Evolutionary conservation across 2,888 invertebrate genomes (phyloP), one percentile per base, ranked within the genome.

Genomic region (Tetropium fuscum): DNA sequence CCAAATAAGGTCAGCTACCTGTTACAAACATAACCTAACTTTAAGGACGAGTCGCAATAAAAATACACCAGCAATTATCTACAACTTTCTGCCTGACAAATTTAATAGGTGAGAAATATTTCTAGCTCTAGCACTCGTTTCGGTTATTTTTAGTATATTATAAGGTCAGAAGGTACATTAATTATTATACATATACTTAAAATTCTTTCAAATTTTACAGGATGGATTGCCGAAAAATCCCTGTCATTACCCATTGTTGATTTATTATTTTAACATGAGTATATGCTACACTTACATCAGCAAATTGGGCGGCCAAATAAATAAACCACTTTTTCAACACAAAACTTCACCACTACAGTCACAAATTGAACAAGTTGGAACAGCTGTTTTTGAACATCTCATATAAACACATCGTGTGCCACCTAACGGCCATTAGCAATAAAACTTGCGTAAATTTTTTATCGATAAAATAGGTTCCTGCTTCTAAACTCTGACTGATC

Each of bases 1-100:
- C 56, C 56, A 47, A 49, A 56, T 56, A 56, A 49, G 56, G 56
- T 56, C 56, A 49, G 34, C 49, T 56, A 56, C 49, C 56, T 58
- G 53, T 58, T 58, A 58, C 25, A 53, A 53, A 51, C 45, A 44
- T 53, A 51, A 53, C 58, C 53, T 58, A 43, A 51, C 36, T 49
- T 36, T 2, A 13, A 4, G 15, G 19, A 38, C n/a, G n/a, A n/a
- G n/a, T n/a, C n/a, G n/a, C n/a, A n/a, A n/a, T n/a, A n/a, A n/a
- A n/a, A n/a, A n/a, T n/a, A n/a, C n/a, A n/a, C n/a, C n/a, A n/a
- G n/a, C n/a, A n/a, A n/a, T n/a, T n/a, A n/a, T n/a, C n/a, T n/a
- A n/a, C n/a, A n/a, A n/a, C n/a, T n/a, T n/a, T n/a, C n/a, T n/a
- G n/a, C n/a, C n/a, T n/a, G n/a, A n/a, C n/a, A n/a, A n/a, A n/a